Conservation (phyloP, 2,113 vertebrate species). For the Notarius lentiginosus region DNA sequence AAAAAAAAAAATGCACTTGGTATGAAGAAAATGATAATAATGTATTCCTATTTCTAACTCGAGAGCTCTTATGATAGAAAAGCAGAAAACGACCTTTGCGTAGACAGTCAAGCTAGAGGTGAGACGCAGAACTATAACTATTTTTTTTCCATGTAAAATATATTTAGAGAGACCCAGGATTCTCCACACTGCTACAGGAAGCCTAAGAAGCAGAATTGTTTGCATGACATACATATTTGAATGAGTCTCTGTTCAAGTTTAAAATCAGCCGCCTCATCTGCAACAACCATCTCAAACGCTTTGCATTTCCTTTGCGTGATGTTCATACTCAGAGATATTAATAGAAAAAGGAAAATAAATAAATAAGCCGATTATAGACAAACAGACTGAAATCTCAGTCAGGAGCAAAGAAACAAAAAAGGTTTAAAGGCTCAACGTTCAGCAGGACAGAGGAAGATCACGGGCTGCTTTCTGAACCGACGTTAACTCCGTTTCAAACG, state of each 20-base stretch:
- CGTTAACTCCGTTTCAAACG: not conserved
- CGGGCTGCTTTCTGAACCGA: not conserved
- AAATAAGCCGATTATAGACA: not conserved
- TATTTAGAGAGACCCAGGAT: not conserved
- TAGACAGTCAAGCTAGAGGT: not conserved
- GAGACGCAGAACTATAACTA: not conserved
- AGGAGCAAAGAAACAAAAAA: not conserved
- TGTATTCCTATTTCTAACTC: not conserved
- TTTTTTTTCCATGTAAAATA: not conserved
- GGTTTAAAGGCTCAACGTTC: not conserved
- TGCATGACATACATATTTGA: not conserved
- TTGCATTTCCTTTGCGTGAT: slow-evolving; percentile 33
- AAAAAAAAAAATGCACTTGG: not conserved
- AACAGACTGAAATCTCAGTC: not conserved
- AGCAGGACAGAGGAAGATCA: not conserved
- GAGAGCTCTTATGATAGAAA: not conserved
- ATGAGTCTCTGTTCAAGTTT: not conserved
- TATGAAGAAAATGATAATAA: not conserved
- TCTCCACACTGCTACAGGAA: not conserved
- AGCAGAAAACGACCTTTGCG: not conserved
- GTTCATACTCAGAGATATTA: not conserved
- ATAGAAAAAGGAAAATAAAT: not conserved
- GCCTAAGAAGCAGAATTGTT: not conserved
- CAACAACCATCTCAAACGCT: slow-evolving; percentile 37
- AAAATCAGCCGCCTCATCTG: not conserved